Conservation (phyloP, 2,888 invertebrate species). For the Drosophila limbata region DNA sequence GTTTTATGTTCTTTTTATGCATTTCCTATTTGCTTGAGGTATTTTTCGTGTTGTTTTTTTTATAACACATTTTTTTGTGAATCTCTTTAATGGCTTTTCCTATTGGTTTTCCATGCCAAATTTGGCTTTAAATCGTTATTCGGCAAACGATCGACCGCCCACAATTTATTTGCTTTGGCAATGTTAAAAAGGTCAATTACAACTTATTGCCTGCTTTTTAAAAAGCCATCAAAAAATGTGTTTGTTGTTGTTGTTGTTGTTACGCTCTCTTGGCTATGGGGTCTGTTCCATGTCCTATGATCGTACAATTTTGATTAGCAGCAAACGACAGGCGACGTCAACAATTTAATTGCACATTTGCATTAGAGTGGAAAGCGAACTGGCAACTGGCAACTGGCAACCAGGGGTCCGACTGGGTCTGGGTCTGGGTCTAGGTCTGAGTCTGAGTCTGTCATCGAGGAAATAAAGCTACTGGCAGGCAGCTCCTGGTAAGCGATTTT, state of each 20-base stretch:
- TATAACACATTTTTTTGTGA: conserved; percentile 12
- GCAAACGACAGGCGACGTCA: conserved; percentile 71
- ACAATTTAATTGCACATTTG: conserved; percentile 81
- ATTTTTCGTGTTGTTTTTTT: conserved; percentile 24
- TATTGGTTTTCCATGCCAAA: conserved; percentile 35
- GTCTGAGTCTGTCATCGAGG: conserved; percentile 58
- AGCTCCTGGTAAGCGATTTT: conserved; percentile 60
- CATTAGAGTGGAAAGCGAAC: conserved; percentile 72
- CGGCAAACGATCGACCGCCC: conserved; percentile 62
- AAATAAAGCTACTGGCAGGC: conserved; percentile 34
- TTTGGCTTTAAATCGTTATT: conserved; percentile 42
- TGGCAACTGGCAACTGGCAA: conserved; percentile 11
- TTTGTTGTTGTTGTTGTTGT: conserved; percentile 42
- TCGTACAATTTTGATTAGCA: conserved; percentile 79
- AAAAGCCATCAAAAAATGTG: conserved; percentile 53
- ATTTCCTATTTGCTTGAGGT: conserved; percentile 23
- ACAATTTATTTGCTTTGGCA: conserved; percentile 53
- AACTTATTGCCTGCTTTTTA: conserved; percentile 72
- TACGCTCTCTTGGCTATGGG: conserved; percentile 63
- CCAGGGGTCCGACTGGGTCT: conserved; percentile 17
- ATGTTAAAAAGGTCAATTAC: conserved; percentile 76
- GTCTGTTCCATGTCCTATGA: conserved; percentile 65
- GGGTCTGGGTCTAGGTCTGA: conserved; percentile 28
- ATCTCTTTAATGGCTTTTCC: conserved; percentile 44
- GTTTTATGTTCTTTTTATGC: conserved; percentile 30